Evolutionary conservation across 2,113 vertebrate species (phyloP).

Genomic region (Lucifuga dentata): DNA sequence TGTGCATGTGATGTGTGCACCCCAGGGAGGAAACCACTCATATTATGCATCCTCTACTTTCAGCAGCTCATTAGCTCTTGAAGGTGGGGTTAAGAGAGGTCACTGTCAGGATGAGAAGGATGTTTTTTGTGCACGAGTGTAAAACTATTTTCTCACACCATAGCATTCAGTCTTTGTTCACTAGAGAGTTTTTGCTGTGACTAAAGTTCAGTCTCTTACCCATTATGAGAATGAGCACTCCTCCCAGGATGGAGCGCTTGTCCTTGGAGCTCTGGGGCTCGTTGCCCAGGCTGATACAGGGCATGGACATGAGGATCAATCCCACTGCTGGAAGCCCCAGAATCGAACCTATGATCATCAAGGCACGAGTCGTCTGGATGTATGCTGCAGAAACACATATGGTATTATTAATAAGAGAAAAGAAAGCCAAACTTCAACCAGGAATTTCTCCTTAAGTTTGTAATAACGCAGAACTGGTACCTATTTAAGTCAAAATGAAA

Average conservation of each 20-base stretch:
- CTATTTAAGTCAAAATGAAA: no score
- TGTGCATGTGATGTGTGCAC: conserved; percentile 19
- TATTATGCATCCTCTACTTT: conserved; percentile 55
- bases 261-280: conserved; percentile 92
- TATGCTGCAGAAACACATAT: conserved; percentile 87
- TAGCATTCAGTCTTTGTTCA: neutral
- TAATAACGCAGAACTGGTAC: no score
- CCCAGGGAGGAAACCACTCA: conserved; percentile 45
- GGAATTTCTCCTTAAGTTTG: no score
- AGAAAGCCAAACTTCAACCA: no score
- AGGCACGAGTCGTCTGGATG: conserved; percentile 91
- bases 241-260: conserved; percentile 89
- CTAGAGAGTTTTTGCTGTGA: neutral
- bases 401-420: no score
- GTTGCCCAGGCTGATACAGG: conserved; percentile 91
- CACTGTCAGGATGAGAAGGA: neutral
- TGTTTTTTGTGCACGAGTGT: neutral
- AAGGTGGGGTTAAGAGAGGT: conserved; percentile 32
- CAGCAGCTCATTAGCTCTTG: conserved; percentile 35
- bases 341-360: conserved; percentile 93
- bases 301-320: conserved; percentile 90
- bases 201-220: conserved; percentile 82
- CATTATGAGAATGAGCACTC: conserved; percentile 89
- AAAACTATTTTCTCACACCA: neutral
- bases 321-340: conserved; percentile 92